Evolutionary conservation across 2,797 vertebrate genomes (phyloP).

Genomic region (Peromyscus melanophrys): DNA sequence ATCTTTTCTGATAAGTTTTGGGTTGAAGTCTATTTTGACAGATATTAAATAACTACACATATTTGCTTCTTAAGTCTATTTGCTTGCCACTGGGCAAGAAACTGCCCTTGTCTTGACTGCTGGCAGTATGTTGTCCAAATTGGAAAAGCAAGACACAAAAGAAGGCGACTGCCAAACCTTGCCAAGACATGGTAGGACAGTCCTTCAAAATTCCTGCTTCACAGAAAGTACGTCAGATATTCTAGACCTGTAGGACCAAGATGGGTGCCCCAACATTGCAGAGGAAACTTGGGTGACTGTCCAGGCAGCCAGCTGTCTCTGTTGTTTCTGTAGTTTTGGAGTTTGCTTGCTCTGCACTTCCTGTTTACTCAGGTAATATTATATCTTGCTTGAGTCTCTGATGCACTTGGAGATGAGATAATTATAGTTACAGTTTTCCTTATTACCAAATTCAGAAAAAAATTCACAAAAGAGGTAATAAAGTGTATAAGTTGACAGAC

Average conservation of each 20-base stretch:
- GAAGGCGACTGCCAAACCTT: not conserved
- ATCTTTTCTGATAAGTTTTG: not conserved
- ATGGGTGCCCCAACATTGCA: not conserved
- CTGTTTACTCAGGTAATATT: not conserved
- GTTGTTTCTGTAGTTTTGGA: not conserved
- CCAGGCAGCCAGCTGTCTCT: not conserved
- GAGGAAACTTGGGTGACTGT: not conserved
- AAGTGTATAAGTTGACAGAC: not conserved
- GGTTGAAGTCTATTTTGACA: not conserved
- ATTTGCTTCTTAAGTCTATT: not conserved
- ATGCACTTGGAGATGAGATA: not conserved
- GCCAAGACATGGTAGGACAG: not conserved
- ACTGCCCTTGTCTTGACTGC: not conserved
- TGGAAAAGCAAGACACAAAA: not conserved
- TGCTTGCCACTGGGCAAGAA: not conserved
- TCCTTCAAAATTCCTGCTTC: not conserved
- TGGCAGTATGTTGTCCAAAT: not conserved
- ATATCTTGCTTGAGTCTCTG: not conserved
- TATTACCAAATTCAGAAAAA: not conserved
- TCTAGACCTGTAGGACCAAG: not conserved
- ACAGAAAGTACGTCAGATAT: not conserved
- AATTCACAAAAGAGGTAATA: not conserved
- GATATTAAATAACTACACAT: not conserved
- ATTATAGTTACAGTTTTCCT: not conserved
- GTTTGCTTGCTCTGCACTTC: not conserved